Base-by-base conservation (phyloP, 1,140 invertebrate species). In the Bathynomus jamesi region DNA sequence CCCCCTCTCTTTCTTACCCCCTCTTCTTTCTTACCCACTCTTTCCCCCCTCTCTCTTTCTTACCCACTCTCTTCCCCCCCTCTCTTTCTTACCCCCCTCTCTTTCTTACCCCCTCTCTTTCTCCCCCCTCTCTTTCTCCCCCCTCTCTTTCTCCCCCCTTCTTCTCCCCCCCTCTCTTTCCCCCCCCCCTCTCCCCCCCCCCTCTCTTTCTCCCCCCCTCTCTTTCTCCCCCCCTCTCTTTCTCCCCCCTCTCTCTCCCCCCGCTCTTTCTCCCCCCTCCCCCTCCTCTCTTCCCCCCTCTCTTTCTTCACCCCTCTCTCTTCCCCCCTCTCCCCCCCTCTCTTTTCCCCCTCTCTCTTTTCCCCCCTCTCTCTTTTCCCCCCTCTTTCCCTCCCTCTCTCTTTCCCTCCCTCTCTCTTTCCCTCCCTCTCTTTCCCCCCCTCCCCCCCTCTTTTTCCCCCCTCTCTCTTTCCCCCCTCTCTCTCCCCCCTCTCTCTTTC, bases 371-470 rank as follows among this genome's bases (percentile, higher is more conserved):
- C 29, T 66, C 25, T 1, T 11, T 21, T 32, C 27, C 29, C 25
- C 29, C 40, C 29, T 67, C 65, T 67, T 31, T 31, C 29, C 40
- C 29, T 67, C n/a, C n/a, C 29, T 67, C 65, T 31, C 29, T 31
- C 29, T 66, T 25, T 66, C 29, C 27, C 0, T 66, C 11, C n/a
- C n/a, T 31, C 17, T 31, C 21, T 53, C 10, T 31, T 66, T 11
- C 21, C 17, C n/a, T 1, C n/a, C 40, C 28, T 67, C 11, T 31
- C 17, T 31, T 13, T 67, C 29, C 40, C 11, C 40, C 21, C 25
- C 28, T 31, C n/a, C 25, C 28, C n/a, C 29, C 10, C 13, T 67
- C 28, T 32, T 40, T 5, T 53, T 53, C 2, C 21, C 21, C 29
- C 8, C 21, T 21, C 13, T 60, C 17, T 69, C 13, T n/a, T 46